Evolutionary conservation across 2,888 invertebrate species (phyloP), one percentile per base, ranked within the genome.

Genomic region (Geotrupes spiniger): DNA sequence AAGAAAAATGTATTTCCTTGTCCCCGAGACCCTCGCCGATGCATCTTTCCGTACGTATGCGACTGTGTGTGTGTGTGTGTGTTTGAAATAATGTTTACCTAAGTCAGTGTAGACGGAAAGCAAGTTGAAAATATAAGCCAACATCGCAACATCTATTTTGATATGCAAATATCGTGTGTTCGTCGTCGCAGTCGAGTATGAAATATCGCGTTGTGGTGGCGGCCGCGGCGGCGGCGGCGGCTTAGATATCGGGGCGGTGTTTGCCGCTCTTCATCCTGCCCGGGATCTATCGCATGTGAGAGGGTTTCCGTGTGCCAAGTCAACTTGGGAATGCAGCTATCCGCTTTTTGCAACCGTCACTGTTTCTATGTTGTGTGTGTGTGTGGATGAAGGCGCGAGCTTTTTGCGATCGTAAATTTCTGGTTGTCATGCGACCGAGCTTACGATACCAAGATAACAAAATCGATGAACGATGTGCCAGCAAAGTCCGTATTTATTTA

Each of bases 281-380:
- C 27, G 25, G 39, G 49, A 56, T 52, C 54, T 53, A 56, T 53
- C 44, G 39, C 43, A 21, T 3, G 3, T 21, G 21, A 21, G 4
- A 4, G 3, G 49, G 43, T 53, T 48, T 50, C 44, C 14, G 10
- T 52, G 49, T 53, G 53, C 48, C 52, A 56, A 57, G 53, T 54
- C 53, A 56, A 58, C 53, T 56, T 54, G 57, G 59, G 59, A 59
- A 57, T 59, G 57, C 57, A 59, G 56, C 56, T 59, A 57, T 57
- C 56, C 56, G 58, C 50, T 59, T 57, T 59, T 59, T 57, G 56
- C 53, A 53, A 51, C 53, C 52, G 53, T 52, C 56, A 55, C 52
- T 59, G 54, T 57, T 57, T 56, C 46, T 52, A 42, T 49, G 49
- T 48, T 54, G 54, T 51, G 56, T 52, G 59, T 45, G 54, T n/a